Conservation (phyloP, 2,797 vertebrate genomes). For the Ctenosaura bakeri region DNA sequence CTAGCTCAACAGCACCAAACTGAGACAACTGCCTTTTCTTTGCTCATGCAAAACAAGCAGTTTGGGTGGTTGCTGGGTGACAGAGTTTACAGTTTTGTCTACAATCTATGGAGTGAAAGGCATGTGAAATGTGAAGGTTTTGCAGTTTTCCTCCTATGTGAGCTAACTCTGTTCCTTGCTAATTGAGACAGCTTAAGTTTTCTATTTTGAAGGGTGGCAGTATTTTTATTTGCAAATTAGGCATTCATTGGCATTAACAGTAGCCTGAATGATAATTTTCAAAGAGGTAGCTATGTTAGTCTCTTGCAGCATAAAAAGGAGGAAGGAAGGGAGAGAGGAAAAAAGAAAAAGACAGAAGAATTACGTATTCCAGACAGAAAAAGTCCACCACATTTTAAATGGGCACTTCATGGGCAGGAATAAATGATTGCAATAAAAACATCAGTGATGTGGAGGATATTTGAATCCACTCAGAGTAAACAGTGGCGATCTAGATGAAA, state of each 20-base stretch:
- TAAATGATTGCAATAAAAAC: background rate
- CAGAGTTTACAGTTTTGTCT: background rate
- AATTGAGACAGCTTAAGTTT: background rate
- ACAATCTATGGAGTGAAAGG: background rate
- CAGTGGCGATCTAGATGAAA: no score
- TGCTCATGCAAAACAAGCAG: background rate
- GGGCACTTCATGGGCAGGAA: background rate
- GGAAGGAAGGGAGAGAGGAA: no score
- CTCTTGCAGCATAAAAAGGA: no score
- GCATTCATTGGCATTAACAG: background rate
- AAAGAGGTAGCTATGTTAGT: no score
- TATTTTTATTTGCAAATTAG: constrained; percentile 9
- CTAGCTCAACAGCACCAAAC: background rate
- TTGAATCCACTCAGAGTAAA: no score
- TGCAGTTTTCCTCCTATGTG: background rate
- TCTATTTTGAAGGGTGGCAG: background rate
- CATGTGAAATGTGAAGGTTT: background rate
- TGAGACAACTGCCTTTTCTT: background rate
- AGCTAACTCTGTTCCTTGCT: background rate
- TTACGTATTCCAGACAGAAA: background rate
- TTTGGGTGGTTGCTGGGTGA: background rate
- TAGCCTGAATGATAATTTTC: background rate
- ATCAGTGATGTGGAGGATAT: background rate
- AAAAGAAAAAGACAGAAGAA: no score
- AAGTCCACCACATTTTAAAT: background rate